Percentiles rank a stretch among this genome's conserved stretches.
phyloP scores from a whole-genome alignment of 2,888 invertebrate species.

The Polydrusus cervinus region DNA sequence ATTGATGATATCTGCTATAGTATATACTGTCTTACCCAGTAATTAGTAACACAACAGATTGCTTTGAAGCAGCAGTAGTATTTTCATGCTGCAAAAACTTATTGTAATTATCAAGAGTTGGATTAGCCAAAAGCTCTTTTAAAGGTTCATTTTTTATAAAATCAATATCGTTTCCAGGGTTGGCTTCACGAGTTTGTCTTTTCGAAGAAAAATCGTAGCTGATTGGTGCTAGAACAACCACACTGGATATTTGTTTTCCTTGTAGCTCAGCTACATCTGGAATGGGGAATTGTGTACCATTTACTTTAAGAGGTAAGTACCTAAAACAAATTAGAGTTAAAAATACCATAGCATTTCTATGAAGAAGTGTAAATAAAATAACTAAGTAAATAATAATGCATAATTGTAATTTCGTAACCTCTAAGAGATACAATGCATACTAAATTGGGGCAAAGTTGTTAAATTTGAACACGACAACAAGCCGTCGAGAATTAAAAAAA shows the following conservation, averaged over 20 bases:
- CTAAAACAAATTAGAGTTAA: conserved; percentile 38
- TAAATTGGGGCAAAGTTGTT: too few species aligned
- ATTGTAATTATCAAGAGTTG: conserved; percentile 84
- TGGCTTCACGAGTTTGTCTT: conserved; percentile 66
- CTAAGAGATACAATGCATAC: too few species aligned
- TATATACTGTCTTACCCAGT: conserved; percentile 90
- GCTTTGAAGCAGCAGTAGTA: conserved; percentile 82
- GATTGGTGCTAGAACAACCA: conserved; percentile 89
- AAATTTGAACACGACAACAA: too few species aligned
- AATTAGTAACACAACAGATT: conserved; percentile 87
- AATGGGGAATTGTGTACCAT: conserved; percentile 88
- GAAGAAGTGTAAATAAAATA: too few species aligned
- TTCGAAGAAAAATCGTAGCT: conserved; percentile 77
- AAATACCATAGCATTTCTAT: too few species aligned
- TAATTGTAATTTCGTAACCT: too few species aligned
- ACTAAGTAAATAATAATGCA: too few species aligned
- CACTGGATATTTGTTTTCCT: conserved; percentile 87
- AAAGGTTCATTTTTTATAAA: conserved; percentile 78
- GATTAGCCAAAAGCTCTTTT: conserved; percentile 83
- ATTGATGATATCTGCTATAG: too few species aligned
- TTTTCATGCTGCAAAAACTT: conserved; percentile 87
- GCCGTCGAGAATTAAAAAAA: too few species aligned
- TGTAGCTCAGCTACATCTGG: conserved; percentile 84
- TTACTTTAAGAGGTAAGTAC: conserved; percentile 88
- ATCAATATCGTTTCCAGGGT: conserved; percentile 57